Percentiles rank a stretch among this genome's conserved stretches.
These are phyloP conservation scores for Aplodontia rufa DNA, from an alignment of 2,113 vertebrate species.

Conservation along the genomic window DNA sequence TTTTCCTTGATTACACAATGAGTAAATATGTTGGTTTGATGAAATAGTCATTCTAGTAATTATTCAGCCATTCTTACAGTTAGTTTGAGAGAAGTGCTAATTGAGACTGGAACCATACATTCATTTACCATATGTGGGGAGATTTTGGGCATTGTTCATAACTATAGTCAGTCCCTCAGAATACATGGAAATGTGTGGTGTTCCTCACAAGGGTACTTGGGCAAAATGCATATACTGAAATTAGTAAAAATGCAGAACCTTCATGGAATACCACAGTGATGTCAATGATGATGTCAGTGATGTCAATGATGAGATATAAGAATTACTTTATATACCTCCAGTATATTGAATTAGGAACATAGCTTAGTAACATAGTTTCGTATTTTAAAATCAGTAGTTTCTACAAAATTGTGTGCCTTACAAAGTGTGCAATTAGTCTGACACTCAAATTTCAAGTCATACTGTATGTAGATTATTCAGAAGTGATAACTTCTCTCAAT, in stretches of 20 bases:
- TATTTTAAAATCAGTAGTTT: slow-evolving; percentile 28
- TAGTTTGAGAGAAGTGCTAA: neutral
- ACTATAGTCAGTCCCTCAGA: neutral
- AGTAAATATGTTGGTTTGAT: neutral
- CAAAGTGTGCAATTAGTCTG: neutral
- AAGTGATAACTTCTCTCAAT: slow-evolving; percentile 53
- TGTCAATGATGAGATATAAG: neutral
- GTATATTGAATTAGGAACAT: neutral
- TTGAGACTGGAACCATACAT: neutral
- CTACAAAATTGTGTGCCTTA: neutral
- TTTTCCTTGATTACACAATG: neutral
- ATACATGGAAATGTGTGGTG: neutral
- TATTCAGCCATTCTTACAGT: neutral
- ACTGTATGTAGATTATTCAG: neutral
- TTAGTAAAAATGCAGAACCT: neutral
- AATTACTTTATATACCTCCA: neutral
- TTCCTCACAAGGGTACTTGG: neutral
- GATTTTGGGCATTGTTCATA: neutral
- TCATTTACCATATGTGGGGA: neutral
- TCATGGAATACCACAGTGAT: neutral
- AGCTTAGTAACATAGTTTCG: neutral
- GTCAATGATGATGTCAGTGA: neutral
- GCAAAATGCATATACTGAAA: neutral
- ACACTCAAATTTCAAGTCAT: slow-evolving; percentile 27
- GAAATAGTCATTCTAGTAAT: neutral